Evolutionary conservation across 2,113 vertebrate species (phyloP).

Genomic region (Pontoporia blainvillei): DNA sequence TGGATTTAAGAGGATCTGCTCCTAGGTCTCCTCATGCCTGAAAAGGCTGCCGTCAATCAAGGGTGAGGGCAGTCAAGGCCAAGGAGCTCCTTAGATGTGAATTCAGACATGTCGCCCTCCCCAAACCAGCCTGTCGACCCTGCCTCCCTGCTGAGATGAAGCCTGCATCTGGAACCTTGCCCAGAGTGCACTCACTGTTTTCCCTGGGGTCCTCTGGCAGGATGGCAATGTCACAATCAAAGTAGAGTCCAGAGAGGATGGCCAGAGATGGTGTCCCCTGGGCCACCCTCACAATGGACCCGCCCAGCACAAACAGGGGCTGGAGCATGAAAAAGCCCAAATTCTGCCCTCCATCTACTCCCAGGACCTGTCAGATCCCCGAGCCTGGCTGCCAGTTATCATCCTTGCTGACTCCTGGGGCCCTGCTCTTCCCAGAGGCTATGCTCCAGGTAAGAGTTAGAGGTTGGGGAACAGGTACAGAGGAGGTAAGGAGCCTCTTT

Average conservation of each 20-base stretch:
- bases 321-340: background rate
- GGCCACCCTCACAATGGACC: background rate
- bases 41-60: background rate
- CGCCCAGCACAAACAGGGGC: background rate
- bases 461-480: background rate
- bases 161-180: background rate
- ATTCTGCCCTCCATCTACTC: background rate
- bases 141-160: background rate
- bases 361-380: background rate
- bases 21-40: background rate
- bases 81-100: background rate
- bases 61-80: background rate
- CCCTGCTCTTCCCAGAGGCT: background rate
- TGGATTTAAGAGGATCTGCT: background rate
- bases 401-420: background rate
- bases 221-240: constrained; percentile 20
- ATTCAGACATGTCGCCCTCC: background rate
- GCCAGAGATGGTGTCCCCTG: background rate
- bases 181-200: background rate
- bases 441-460: background rate
- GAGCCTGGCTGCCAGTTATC: background rate
- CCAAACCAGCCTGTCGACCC: background rate
- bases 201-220: background rate
- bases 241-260: background rate
- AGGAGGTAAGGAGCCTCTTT: background rate